Conservation (phyloP, 2,888 invertebrate genomes). For the Corbicula japonica region DNA sequence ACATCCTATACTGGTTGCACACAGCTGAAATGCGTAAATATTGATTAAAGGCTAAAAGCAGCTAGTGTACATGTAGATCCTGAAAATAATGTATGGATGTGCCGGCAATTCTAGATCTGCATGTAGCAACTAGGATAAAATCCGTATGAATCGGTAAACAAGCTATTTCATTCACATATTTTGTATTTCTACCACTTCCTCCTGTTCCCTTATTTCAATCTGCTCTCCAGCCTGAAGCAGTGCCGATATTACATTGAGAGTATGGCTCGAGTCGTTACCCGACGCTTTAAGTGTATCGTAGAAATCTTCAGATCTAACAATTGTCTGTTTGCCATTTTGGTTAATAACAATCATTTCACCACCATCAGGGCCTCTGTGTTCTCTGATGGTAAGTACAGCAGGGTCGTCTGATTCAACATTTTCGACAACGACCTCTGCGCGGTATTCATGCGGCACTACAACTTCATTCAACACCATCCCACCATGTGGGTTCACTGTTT, state of each 20-base stretch:
- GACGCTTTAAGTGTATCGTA: conserved; percentile 31
- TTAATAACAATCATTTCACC: conserved; percentile 44
- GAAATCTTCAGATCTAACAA: conserved; percentile 45
- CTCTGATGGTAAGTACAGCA: conserved; percentile 22
- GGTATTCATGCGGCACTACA: conserved; percentile 30
- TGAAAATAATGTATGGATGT: too few species aligned
- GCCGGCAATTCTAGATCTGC: too few species aligned
- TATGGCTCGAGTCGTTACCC: conserved; percentile 40
- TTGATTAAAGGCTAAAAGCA: too few species aligned
- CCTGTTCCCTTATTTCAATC: conserved; percentile 51
- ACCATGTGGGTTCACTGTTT: neutral
- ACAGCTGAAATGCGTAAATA: too few species aligned
- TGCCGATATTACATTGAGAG: conserved; percentile 45
- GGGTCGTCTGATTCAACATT: conserved; percentile 24
- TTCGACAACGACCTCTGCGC: conserved; percentile 29
- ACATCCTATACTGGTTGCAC: too few species aligned
- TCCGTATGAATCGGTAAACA: too few species aligned
- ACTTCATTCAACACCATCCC: conserved; percentile 35
- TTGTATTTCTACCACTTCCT: conserved; percentile 57
- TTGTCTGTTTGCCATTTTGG: conserved; percentile 36
- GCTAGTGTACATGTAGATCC: too few species aligned
- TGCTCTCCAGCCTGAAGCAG: conserved; percentile 54
- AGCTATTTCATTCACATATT: conserved; percentile 42
- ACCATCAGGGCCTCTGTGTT: neutral
- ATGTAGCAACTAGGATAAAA: too few species aligned